Base-by-base conservation (phyloP, 2,113 vertebrate species). In the Muntiacus muntjak region DNA sequence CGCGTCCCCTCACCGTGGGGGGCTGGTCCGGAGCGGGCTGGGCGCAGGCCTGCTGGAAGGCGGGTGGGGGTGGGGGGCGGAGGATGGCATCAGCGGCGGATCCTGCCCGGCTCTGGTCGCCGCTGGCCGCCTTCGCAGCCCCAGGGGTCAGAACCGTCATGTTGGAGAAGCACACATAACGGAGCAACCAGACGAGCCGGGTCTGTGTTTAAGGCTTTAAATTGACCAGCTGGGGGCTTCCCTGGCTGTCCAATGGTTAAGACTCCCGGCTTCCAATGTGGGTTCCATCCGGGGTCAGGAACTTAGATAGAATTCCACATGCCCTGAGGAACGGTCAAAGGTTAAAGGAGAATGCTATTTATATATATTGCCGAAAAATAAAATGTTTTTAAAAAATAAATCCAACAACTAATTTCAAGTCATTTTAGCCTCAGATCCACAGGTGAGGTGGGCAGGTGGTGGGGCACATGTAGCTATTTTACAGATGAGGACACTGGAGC, bases 401-500 rank as follows among this genome's bases (percentile, higher is more conserved):
- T 13, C 5, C 5, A 23, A 47, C 36, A 3, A 1, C 19, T 28
- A 1, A 30, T 47, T 62, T 87, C 81, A 36, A 43, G 43, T 43
- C 21, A 7, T 11, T 33, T 36, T 25, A 58, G 89, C 71, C 19
- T 21, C 45, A 33, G 71, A 47, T 76, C 26, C 21, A 0, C n/a
- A 3, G 67, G 13, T 3, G 13, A 52, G 79, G 21, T 4, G 7
- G 85, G 21, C 21, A 47, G 30, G 57, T 17, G 16, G 54, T 30
- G 33, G 19, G 19, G 67, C 10, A 40, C 52, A 40, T 11, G 13
- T 16, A 1, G 52, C 89, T 30, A 0, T 7, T 0, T 0, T 7
- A 17, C 36, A 57, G 50, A 7, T 15, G 40, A 15, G 45, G 62
- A 81, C 30, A 6, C 11, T 5, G 0, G 58, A 60, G 64, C 21